Evolutionary conservation across 2,113 vertebrate genomes (phyloP).

Genomic region (Hypomesus transpacificus): DNA sequence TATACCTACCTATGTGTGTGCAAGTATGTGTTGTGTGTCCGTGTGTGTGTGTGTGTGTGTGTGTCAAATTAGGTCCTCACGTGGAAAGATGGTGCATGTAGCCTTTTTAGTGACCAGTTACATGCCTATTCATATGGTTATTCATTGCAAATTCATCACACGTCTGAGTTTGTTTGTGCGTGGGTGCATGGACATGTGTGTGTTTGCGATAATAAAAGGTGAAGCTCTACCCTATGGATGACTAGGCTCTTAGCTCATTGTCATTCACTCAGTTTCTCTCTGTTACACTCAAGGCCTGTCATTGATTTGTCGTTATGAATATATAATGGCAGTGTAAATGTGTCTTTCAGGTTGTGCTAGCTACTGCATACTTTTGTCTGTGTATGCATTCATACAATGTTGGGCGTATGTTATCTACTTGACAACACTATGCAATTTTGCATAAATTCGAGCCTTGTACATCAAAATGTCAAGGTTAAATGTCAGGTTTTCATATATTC

Average conservation of each 20-base stretch:
- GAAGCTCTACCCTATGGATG: conserved; percentile 42
- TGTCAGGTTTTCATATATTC: conserved; percentile 23
- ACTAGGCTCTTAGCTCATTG: conserved; percentile 54
- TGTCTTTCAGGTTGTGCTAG: conserved; percentile 27
- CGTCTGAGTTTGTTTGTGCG: conserved; percentile 9
- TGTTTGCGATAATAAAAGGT: conserved; percentile 33
- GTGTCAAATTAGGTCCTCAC: background rate
- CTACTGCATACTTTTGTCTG: conserved; percentile 35
- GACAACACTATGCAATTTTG: no score
- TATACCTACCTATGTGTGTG: conserved; percentile 1
- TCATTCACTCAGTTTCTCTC: conserved; percentile 59
- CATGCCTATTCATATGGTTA: background rate
- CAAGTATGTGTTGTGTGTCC: background rate
- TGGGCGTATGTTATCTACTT: conserved; percentile 29
- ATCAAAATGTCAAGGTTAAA: conserved; percentile 16
- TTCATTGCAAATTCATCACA: background rate
- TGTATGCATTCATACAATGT: background rate
- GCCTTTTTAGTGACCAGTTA: background rate
- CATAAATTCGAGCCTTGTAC: conserved; percentile 20
- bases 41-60: background rate
- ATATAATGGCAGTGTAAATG: conserved; percentile 55
- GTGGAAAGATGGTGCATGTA: conserved; percentile 6
- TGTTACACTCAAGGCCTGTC: conserved; percentile 58
- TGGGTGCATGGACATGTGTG: conserved; percentile 1
- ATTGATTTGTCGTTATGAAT: conserved; percentile 69